These are phyloP conservation scores for Paraescarpia echinospica DNA, from an alignment of 1,140 invertebrate species.

Conservation along the genomic window DNA sequence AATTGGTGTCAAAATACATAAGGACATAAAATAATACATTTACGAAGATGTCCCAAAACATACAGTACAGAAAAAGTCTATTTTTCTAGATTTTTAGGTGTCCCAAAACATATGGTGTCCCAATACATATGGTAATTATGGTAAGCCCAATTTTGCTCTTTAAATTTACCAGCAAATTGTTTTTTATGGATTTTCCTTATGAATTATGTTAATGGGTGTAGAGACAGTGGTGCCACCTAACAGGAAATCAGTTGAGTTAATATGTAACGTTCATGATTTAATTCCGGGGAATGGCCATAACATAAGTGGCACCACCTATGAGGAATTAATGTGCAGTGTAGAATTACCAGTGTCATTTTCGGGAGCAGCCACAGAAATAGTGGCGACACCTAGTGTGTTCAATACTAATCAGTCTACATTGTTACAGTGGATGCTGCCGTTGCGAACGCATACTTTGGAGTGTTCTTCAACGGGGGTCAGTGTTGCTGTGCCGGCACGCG, in stretches of 20 bases:
- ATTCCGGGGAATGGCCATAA: background rate
- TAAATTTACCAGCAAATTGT: too few relatives aligned
- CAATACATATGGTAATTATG: too few relatives aligned
- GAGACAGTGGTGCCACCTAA: background rate
- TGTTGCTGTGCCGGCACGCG: conserved; percentile 94
- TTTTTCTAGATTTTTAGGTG: too few relatives aligned
- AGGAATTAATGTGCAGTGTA: background rate
- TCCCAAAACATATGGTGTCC: too few relatives aligned
- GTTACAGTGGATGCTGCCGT: conserved; percentile 32
- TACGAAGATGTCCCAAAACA: too few relatives aligned
- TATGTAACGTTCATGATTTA: background rate
- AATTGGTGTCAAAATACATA: too few relatives aligned
- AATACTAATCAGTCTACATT: too few relatives aligned
- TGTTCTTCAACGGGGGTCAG: conserved; percentile 96
- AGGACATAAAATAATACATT: too few relatives aligned
- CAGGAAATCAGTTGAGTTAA: background rate
- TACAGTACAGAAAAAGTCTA: too few relatives aligned
- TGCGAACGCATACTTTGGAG: conserved; percentile 59
- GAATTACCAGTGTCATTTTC: background rate
- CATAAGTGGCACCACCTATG: background rate
- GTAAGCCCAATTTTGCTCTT: too few relatives aligned
- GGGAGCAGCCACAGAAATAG: background rate
- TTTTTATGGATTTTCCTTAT: too few relatives aligned
- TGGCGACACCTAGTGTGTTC: background rate
- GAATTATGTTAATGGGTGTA: background rate